Evolutionary conservation across 64 coral and sea anemone species (phyloP), one percentile per base, ranked within the genome.

Genomic region (Montipora efflorescens): DNA sequence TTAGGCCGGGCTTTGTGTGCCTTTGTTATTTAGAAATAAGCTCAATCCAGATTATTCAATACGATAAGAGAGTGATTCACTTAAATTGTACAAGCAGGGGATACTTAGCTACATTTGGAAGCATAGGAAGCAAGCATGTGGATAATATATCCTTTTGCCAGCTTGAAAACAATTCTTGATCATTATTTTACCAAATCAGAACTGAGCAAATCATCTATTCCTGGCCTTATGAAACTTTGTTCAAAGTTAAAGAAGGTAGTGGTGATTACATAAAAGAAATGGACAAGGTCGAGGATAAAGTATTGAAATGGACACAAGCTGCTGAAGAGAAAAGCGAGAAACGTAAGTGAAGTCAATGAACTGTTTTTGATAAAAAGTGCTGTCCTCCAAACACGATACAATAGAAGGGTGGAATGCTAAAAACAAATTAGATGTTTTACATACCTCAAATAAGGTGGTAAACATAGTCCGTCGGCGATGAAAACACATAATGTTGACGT

Each of bases 401-500:
- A 55, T 55, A 55, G 5, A 55, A 55, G 52, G 6, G 10, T 55
- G 1, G 52, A 55, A 55, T 55, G 10, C 5, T 55, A 10, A 55
- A 55, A 55, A 55, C 5, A 5, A 55, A 55, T 55, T 55, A 55
- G 52, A 55, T 55, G 10, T 55, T 76, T 55, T 55, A 55, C 52
- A 55, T 55, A 55, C 52, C 52, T 55, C 10, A 10, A 55, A 55
- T 55, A 10, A 36, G 36, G 36, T 36, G 36, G 36, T 36, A 36
- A 36, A 55, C 5, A 55, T 10, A 55, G 52, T 55, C 52, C 10
- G 52, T 55, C 6, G 22, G 28, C 74, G 43, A 76, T 76, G 44
- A 76, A 76, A 76, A 76, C 8, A 76, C 12, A 25, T 76, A 13
- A 25, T 76, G 74, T 76, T 76, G 22, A 76, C 74, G 74, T 76